A percentile compares a stretch with the other conserved stretches of the same genome.
phyloP scores from a whole-genome alignment of 2,113 vertebrate species.

The Hipposideros armiger region DNA sequence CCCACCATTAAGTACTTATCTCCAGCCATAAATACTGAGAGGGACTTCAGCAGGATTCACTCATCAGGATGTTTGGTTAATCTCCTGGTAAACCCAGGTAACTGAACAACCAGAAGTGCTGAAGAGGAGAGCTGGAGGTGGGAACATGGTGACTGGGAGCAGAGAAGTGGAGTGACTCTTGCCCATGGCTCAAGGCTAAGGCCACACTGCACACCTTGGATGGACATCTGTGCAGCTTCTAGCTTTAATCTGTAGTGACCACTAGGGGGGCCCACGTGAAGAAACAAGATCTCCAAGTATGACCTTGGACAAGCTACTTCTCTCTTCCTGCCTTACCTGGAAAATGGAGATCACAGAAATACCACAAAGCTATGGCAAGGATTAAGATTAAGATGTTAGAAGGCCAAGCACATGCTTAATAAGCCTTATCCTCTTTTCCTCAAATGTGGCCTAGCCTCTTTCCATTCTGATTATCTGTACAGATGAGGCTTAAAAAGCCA shows the following conservation, averaged over 20 bases:
- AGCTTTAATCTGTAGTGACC: background rate
- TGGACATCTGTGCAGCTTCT: background rate
- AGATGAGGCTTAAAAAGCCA: conserved; percentile 44
- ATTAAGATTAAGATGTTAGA: background rate
- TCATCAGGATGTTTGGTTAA: background rate
- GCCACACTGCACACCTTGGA: background rate
- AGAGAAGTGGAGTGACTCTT: background rate
- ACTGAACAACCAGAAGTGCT: background rate
- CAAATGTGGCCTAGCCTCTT: background rate
- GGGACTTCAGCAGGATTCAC: background rate
- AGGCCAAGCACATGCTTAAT: background rate
- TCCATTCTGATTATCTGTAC: background rate
- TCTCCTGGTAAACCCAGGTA: background rate
- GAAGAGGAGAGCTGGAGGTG: background rate
- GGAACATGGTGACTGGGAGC: background rate
- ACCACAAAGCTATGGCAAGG: background rate
- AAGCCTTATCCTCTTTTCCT: background rate
- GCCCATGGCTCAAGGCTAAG: background rate
- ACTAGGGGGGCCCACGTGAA: background rate
- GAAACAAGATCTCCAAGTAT: background rate
- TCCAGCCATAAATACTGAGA: background rate
- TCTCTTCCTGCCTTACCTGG: background rate
- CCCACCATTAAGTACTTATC: background rate
- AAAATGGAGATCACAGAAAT: background rate
- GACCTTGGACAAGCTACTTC: background rate